Evolutionary conservation across 1,140 invertebrate species (phyloP).

Genomic region (Thereuonema tuberculata): DNA sequence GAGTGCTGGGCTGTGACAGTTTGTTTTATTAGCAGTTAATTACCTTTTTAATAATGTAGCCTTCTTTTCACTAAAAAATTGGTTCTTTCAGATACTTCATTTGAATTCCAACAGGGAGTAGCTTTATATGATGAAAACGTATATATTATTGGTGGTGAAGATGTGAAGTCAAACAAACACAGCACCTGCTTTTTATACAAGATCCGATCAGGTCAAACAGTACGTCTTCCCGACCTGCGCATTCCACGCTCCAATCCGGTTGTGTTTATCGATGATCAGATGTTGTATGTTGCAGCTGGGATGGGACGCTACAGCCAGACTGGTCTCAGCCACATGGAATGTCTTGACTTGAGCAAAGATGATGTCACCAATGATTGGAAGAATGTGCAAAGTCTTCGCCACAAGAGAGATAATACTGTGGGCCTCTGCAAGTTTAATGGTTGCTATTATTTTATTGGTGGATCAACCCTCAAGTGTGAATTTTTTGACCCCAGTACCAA

Average conservation of each 20-base stretch:
- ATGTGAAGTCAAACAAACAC: neutral
- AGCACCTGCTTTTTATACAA: neutral
- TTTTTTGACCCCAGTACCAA: neutral
- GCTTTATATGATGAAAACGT: neutral
- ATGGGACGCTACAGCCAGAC: neutral
- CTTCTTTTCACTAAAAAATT: too few species aligned
- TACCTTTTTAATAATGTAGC: too few species aligned
- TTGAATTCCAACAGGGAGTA: neutral
- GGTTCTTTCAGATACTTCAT: too few species aligned
- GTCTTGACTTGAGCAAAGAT: neutral
- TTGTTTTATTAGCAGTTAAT: too few species aligned
- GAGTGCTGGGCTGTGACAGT: too few species aligned
- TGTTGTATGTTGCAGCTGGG: neutral
- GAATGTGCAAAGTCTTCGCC: neutral
- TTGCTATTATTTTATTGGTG: neutral
- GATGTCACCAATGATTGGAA: neutral
- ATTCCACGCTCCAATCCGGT: neutral
- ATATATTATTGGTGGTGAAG: neutral
- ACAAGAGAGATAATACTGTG: neutral
- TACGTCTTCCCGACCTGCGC: neutral
- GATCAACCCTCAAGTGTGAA: neutral
- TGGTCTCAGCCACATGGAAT: neutral
- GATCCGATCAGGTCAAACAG: neutral
- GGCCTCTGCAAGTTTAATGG: neutral
- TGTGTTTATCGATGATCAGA: neutral